Evolutionary conservation across 2,888 invertebrate genomes (phyloP).

Genomic region (Baronia brevicornis): DNA sequence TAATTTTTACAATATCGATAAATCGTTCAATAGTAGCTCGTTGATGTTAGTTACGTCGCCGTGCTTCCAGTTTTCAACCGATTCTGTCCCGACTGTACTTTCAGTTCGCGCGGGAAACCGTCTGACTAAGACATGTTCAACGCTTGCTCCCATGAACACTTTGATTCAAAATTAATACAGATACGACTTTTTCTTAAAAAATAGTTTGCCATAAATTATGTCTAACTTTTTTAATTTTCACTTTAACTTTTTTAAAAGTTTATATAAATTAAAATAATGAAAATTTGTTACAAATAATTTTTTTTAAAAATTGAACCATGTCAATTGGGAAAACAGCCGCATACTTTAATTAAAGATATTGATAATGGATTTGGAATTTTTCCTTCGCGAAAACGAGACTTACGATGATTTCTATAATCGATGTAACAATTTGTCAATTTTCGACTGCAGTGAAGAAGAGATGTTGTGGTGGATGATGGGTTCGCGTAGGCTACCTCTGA

Average conservation of each 20-base stretch:
- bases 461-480: constrained; percentile 77
- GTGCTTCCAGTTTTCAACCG: too few species aligned
- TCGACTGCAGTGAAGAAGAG: constrained; percentile 77
- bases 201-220: too few species aligned
- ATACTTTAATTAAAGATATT: constrained; percentile 21
- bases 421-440: constrained; percentile 60
- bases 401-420: constrained; percentile 59
- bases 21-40: too few species aligned
- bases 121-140: constrained; percentile 7
- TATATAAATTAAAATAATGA: not conserved
- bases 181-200: too few species aligned
- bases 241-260: not conserved
- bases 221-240: not conserved
- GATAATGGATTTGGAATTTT: constrained; percentile 38
- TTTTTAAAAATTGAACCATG: too few species aligned
- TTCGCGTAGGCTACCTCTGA: constrained; percentile 76
- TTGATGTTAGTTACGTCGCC: too few species aligned
- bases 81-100: too few species aligned
- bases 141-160: not conserved
- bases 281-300: not conserved
- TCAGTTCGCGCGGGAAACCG: constrained; percentile 15
- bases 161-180: too few species aligned
- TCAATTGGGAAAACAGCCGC: too few species aligned
- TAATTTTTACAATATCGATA: too few species aligned
- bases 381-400: constrained; percentile 52